Evolutionary conservation across 1,140 invertebrate genomes (phyloP), one percentile per base, ranked within the genome.

Genomic region (Philotrypesis tridentata): DNA sequence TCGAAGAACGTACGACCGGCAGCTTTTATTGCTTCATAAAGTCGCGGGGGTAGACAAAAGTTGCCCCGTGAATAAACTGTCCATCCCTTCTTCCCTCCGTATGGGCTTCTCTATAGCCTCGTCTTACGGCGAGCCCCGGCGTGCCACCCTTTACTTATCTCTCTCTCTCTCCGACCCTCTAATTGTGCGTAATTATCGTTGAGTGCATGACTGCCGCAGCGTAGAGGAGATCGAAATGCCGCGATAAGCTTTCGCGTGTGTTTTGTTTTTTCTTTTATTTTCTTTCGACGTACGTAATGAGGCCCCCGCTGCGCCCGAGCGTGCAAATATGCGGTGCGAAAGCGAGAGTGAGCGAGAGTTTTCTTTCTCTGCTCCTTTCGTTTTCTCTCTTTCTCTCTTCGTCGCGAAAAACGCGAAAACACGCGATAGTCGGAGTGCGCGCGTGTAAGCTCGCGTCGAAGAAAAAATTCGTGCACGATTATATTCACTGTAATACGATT

Each of bases 1-100:
- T 17, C 21, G 70, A 21, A 6, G 33, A 40, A 33, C n/a, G 31
- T 5, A 48, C 40, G 21, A 29, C 23, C 7, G 25, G 40, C 3
- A 79, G 78, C 71, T 68, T 75, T 75, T 80, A 80, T 63, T 80
- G 63, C 72, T 80, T 80, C 79, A 80, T 80, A 80, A 80, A 80
- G 43, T 61, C 29, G 25, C 55, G 33, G 0, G 43, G 40, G 37
- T 27, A 33, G 60, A 72, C 68, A 73, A 73, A 79, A 80, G 68
- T 17, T 55, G n/a, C 48, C 33, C 71, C 55, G 68, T 74, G 75
- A 75, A 68, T 74, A 80, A 80, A 68, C 23, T 67, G 55, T 65
- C 14, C 60, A 75, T 75, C 25, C 25, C 33, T 48, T 9, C 37
- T 31, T n/a, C 40, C 11, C 7, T 4, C n/a, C n/a, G n/a, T n/a